Conservation (phyloP, 2,113 vertebrate species). For the Lagopus muta region DNA sequence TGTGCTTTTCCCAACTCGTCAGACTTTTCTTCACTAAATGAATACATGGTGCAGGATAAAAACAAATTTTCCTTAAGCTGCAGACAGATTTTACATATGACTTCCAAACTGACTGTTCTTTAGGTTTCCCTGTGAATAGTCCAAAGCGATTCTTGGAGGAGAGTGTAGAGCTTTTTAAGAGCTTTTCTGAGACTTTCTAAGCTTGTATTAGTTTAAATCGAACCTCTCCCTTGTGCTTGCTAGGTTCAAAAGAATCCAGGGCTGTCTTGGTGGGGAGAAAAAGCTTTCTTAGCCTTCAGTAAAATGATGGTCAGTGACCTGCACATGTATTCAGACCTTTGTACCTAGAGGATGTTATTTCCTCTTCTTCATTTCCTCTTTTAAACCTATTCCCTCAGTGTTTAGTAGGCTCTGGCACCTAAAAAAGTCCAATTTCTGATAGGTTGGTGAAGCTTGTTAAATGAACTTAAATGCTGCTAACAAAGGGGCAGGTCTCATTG, state of each 20-base stretch:
- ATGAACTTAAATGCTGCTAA: neutral
- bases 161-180: neutral
- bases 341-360: neutral
- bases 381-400: neutral
- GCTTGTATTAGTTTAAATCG: neutral
- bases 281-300: neutral
- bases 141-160: neutral
- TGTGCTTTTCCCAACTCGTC: neutral
- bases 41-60: neutral
- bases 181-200: neutral
- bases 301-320: neutral
- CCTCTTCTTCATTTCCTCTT: neutral
- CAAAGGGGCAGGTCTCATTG: neutral
- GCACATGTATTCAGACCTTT: neutral
- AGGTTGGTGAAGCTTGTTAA: neutral
- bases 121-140: neutral
- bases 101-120: neutral
- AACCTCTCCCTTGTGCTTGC: neutral
- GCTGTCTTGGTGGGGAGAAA: neutral
- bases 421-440: neutral
- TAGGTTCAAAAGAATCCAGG: neutral
- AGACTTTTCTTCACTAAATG: neutral
- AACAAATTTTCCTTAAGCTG: neutral
- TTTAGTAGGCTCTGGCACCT: neutral
- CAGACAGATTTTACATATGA: neutral